Conservation (phyloP, 2,113 vertebrate species). For the Nibea albiflora region DNA sequence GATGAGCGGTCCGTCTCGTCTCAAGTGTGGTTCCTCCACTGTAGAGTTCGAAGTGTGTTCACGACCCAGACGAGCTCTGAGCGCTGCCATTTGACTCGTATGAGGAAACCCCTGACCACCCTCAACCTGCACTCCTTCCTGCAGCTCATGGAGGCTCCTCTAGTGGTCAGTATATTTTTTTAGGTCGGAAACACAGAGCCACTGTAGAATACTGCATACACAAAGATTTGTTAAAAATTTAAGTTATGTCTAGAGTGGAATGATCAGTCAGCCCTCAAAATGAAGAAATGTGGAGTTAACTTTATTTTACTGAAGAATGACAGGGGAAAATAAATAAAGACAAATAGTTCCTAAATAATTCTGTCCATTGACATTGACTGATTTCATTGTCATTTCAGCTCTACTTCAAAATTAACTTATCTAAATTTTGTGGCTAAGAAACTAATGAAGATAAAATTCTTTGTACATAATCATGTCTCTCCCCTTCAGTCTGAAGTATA, state of each 20-base stretch:
- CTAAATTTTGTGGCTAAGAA: no score
- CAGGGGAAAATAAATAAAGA: no score
- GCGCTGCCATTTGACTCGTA: conserved; percentile 86
- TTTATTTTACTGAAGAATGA: no score
- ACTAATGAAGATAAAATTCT: not conserved
- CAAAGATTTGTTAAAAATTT: no score
- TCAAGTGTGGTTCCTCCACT: conserved; percentile 91
- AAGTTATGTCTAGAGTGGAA: no score
- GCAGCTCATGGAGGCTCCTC: conserved; percentile 91
- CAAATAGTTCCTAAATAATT: no score
- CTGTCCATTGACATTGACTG: no score
- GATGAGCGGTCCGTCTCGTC: conserved; percentile 75
- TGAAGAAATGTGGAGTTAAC: no score
- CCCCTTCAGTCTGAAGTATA: conserved; percentile 85
- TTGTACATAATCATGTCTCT: not conserved
- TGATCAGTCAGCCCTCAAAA: no score
- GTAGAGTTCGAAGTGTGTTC: conserved; percentile 60
- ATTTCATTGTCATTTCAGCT: no score
- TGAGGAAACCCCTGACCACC: conserved; percentile 87
- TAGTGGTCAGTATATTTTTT: conserved; percentile 84
- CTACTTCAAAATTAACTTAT: not conserved
- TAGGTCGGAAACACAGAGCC: not conserved
- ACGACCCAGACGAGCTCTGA: conserved; percentile 60
- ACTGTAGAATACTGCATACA: no score
- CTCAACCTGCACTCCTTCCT: conserved; percentile 92